Percentiles rank a stretch among this genome's conserved stretches.
Evolutionary conservation across 2,797 vertebrate species (phyloP).

Genomic region (Lindbergichthys nudifrons): DNA sequence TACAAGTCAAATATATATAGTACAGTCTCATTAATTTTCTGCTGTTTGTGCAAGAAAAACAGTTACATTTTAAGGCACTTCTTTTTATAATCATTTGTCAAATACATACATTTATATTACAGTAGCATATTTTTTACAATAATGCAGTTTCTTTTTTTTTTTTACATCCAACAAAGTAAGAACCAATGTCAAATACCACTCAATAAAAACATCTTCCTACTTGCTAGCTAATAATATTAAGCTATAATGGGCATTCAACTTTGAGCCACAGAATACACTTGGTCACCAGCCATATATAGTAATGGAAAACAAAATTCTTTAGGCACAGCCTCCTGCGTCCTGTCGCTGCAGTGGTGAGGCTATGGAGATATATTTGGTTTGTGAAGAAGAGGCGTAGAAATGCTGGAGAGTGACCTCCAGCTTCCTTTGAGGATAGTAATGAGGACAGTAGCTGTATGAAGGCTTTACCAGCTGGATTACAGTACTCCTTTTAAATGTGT

Average conservation of each 20-base stretch:
- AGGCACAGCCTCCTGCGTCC: constrained; percentile 27
- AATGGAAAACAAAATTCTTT: constrained; percentile 52
- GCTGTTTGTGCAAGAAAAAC: constrained; percentile 33
- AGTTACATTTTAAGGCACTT: constrained; percentile 19
- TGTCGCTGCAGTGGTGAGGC: constrained; percentile 43
- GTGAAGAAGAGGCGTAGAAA: constrained; percentile 70
- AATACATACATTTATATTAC: constrained; percentile 37
- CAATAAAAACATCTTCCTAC: background rate
- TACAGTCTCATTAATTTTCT: constrained; percentile 41
- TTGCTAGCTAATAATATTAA: background rate
- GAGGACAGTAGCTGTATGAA: constrained; percentile 6
- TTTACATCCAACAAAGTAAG: constrained; percentile 8
- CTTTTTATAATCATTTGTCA: constrained; percentile 7
- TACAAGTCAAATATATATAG: background rate
- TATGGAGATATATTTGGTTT: constrained; percentile 73
- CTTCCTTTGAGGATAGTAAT: constrained; percentile 57
- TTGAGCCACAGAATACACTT: constrained; percentile 8
- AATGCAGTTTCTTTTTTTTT: background rate
- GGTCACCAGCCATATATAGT: constrained; percentile 36
- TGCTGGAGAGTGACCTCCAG: constrained; percentile 46
- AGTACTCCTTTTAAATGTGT: background rate
- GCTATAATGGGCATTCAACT: constrained; percentile 4
- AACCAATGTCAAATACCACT: constrained; percentile 9
- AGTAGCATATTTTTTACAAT: constrained; percentile 27
- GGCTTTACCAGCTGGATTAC: constrained; percentile 11